phyloP scores from a whole-genome alignment of 2,797 vertebrate genomes.

The Euthynnus affinis region DNA sequence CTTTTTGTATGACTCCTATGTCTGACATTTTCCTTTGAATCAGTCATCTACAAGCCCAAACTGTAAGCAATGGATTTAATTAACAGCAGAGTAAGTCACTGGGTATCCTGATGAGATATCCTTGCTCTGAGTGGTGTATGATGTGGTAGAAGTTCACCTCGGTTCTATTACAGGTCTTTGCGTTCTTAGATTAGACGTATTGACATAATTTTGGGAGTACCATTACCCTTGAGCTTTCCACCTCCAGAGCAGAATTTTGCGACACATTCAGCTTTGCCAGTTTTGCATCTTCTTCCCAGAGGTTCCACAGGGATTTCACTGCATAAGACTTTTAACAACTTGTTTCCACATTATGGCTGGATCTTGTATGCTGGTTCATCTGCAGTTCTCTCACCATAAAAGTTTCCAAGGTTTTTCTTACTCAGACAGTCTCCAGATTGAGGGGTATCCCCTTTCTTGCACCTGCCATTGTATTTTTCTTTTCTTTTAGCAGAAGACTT shows the following conservation, averaged over 20 bases:
- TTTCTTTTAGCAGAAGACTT: neutral
- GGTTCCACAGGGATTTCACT: neutral
- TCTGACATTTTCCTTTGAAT: neutral
- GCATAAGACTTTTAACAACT: neutral
- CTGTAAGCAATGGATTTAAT: neutral
- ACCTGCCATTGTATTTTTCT: neutral
- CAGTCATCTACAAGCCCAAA: neutral
- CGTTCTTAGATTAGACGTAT: neutral
- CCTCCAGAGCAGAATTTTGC: neutral
- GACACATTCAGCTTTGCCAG: neutral
- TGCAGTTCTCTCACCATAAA: neutral
- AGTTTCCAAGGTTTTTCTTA: neutral
- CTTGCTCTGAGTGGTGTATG: no score
- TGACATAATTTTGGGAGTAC: neutral
- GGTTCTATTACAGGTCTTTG: neutral
- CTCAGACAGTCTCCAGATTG: neutral
- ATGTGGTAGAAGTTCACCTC: neutral
- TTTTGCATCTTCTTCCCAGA: conserved; percentile 1
- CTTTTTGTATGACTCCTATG: neutral
- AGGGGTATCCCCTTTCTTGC: neutral
- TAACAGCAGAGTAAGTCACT: neutral
- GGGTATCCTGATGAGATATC: conserved; percentile 7
- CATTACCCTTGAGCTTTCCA: neutral
- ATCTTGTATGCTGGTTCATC: neutral
- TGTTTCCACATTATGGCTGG: neutral